phyloP scores from a whole-genome alignment of 1,140 invertebrate genomes.

The Drosophila parvula region DNA sequence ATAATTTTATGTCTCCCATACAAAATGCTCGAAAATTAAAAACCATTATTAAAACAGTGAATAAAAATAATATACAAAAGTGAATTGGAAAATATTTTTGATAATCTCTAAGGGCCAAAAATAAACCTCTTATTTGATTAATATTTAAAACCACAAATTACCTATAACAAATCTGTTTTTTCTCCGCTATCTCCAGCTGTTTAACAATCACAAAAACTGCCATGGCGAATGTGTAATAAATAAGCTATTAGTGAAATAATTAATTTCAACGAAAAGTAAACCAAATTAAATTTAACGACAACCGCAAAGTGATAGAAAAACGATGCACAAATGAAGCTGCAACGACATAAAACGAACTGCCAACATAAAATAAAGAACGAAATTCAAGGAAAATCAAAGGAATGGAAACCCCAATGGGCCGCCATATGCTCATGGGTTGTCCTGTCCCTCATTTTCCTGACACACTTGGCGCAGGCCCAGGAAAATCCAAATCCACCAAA shows the following conservation, averaged over 20 bases:
- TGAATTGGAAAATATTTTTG: neutral
- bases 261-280: conserved; percentile 26
- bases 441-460: conserved; percentile 55
- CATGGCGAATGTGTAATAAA: conserved; percentile 50
- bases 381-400: conserved; percentile 10
- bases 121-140: neutral
- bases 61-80: neutral
- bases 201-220: conserved; percentile 47
- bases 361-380: conserved; percentile 25
- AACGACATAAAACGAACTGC: conserved; percentile 65
- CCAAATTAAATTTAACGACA: conserved; percentile 45
- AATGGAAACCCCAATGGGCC: conserved; percentile 48
- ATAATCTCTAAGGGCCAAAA: neutral
- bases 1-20: neutral
- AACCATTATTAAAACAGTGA: neutral
- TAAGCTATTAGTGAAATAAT: conserved; percentile 20
- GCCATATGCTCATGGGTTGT: conserved; percentile 52
- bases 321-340: conserved; percentile 79
- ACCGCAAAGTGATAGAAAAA: conserved; percentile 56
- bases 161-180: conserved; percentile 9
- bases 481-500: conserved; percentile 38
- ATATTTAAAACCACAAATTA: neutral
- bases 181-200: conserved; percentile 9
- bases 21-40: neutral
- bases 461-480: conserved; percentile 67